Conservation (phyloP, 2,113 vertebrate genomes). For the Zosterops lateralis region DNA sequence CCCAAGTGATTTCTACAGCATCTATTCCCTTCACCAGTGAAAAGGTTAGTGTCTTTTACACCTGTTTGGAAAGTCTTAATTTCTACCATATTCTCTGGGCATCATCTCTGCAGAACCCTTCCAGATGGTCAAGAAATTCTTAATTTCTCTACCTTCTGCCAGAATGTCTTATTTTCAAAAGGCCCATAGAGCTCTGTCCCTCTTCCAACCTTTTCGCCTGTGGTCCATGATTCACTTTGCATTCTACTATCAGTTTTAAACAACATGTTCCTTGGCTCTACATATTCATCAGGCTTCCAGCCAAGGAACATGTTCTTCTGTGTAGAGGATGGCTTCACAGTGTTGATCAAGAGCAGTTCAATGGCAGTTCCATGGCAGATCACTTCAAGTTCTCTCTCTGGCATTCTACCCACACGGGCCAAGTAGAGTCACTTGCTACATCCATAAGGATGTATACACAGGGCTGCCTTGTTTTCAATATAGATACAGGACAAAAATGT, state of each 20-base stretch:
- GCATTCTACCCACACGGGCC: fast-evolving
- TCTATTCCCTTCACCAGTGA: neutral
- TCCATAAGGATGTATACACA: fast-evolving
- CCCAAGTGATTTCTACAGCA: neutral
- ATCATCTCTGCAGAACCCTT: neutral
- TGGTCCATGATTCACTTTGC: slow-evolving; percentile 3
- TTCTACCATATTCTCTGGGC: neutral
- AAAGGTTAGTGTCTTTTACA: neutral
- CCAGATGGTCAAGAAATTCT: neutral
- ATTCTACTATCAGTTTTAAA: slow-evolving; percentile 32
- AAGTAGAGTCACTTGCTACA: neutral
- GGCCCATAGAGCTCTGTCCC: neutral
- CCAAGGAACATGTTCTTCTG: slow-evolving; percentile 34
- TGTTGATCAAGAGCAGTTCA: neutral
- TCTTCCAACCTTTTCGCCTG: neutral
- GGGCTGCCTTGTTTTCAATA: neutral
- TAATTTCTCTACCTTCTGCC: neutral
- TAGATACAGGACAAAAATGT: neutral
- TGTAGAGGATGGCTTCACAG: neutral
- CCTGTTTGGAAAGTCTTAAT: neutral
- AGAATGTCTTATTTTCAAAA: neutral
- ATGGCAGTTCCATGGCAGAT: neutral
- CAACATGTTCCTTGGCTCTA: slow-evolving; percentile 37
- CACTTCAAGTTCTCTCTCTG: neutral
- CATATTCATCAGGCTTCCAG: slow-evolving; percentile 4